Evolutionary conservation across 2,888 invertebrate genomes (phyloP).

Genomic region (Stenotaenia linearis): DNA sequence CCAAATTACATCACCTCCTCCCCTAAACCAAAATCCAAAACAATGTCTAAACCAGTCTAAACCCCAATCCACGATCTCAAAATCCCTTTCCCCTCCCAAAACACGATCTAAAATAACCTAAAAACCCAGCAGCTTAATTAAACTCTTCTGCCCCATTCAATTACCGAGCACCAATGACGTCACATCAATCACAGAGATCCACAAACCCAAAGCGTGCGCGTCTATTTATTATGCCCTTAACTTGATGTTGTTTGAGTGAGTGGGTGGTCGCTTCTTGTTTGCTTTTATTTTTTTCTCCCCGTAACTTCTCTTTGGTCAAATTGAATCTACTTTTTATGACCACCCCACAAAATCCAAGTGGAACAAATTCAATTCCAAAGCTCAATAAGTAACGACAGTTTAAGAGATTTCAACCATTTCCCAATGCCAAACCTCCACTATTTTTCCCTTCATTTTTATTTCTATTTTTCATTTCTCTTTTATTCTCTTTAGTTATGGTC

Average conservation of each 20-base stretch:
- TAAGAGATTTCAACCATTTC: conserved; percentile 23
- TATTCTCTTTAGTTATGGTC: neutral
- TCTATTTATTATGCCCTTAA: conserved; percentile 26
- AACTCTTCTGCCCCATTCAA: neutral
- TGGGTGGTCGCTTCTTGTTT: conserved; percentile 19
- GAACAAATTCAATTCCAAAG: conserved; percentile 26
- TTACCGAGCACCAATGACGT: neutral
- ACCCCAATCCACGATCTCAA: too few relatives aligned
- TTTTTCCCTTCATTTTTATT: neutral
- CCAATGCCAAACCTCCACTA: neutral
- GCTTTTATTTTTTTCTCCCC: conserved; percentile 13
- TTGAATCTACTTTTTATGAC: conserved; percentile 17
- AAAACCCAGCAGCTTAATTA: neutral
- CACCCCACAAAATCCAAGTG: conserved; percentile 26
- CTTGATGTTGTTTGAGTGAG: neutral
- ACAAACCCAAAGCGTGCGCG: neutral
- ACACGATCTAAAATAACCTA: too few relatives aligned
- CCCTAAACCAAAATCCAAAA: too few relatives aligned
- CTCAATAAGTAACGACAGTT: conserved; percentile 26
- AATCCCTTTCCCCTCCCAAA: neutral
- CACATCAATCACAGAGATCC: neutral
- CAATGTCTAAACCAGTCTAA: too few relatives aligned
- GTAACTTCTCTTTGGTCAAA: conserved; percentile 22
- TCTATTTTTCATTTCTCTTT: neutral
- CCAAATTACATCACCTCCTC: too few relatives aligned